A percentile compares a stretch with the other conserved stretches of the same genome.
phyloP scores from a whole-genome alignment of 2,797 vertebrate genomes.

The Falco cherrug region DNA sequence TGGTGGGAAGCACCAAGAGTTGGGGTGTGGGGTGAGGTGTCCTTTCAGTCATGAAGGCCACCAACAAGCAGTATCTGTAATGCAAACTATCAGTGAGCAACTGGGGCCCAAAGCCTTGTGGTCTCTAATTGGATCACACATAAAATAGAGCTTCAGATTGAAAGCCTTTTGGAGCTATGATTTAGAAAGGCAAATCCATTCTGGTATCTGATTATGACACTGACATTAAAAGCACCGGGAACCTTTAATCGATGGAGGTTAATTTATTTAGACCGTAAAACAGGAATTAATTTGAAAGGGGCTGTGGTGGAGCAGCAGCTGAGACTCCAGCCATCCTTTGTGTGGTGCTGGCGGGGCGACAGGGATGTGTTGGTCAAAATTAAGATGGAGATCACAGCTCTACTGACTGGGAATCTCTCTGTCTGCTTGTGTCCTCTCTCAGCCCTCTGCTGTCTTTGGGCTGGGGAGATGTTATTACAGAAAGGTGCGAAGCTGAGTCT shows the following conservation, averaged over 20 bases:
- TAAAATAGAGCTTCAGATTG: slow-evolving; percentile 14
- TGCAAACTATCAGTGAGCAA: neutral
- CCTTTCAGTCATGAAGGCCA: neutral
- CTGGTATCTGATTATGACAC: slow-evolving; percentile 48
- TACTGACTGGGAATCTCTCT: neutral
- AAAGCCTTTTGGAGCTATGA: slow-evolving; percentile 53
- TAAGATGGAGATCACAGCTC: neutral
- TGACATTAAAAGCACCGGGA: slow-evolving; percentile 48
- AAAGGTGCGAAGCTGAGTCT: neutral
- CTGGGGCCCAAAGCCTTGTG: neutral
- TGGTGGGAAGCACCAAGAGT: neutral
- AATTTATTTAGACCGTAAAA: slow-evolving; percentile 63
- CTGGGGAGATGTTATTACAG: neutral
- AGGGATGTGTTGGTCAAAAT: neutral
- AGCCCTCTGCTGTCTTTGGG: neutral
- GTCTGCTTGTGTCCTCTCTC: neutral
- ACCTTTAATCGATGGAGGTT: slow-evolving; percentile 44
- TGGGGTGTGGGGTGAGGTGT: neutral
- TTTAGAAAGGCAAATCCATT: slow-evolving; percentile 63
- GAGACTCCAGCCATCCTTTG: neutral
- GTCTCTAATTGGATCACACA: slow-evolving; percentile 9
- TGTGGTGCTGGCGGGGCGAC: neutral
- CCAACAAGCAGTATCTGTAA: neutral
- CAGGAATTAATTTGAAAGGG: slow-evolving; percentile 51
- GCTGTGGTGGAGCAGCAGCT: neutral